A percentile compares a stretch with the other conserved stretches of the same genome.
phyloP scores from a whole-genome alignment of 2,888 invertebrate genomes.

The Colostygia pectinataria region DNA sequence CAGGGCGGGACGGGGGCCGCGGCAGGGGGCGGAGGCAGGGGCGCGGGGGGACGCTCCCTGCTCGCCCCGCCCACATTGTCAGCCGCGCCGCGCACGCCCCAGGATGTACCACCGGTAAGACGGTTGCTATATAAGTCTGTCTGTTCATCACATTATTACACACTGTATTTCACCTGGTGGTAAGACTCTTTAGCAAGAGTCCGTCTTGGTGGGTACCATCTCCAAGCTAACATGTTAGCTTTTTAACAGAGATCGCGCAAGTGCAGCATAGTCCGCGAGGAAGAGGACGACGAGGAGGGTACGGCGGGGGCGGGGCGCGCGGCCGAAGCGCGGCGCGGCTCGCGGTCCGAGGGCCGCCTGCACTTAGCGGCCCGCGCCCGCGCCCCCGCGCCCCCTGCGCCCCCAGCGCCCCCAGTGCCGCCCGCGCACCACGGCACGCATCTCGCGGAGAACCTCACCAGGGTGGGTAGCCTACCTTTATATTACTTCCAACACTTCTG shows the following conservation, averaged over 20 bases:
- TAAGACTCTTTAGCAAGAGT: no score
- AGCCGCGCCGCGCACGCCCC: slow-evolving; percentile 85
- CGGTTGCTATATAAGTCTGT: no score
- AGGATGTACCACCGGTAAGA: slow-evolving; percentile 85
- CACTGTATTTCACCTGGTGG: no score
- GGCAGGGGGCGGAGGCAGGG: slow-evolving; percentile 15
- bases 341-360: slow-evolving; percentile 90
- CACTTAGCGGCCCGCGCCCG: slow-evolving; percentile 87
- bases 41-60: slow-evolving; percentile 53
- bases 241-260: slow-evolving; percentile 90
- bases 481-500: no score
- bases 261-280: slow-evolving; percentile 96
- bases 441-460: slow-evolving; percentile 83
- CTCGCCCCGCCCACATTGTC: slow-evolving; percentile 65
- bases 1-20: slow-evolving; percentile 53
- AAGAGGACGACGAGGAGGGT: slow-evolving; percentile 94
- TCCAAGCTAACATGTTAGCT: no score
- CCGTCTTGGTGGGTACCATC: no score
- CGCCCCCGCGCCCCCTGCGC: slow-evolving; percentile 78
- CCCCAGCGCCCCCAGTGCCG: slow-evolving; percentile 77
- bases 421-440: slow-evolving; percentile 80
- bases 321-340: slow-evolving; percentile 84
- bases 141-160: no score
- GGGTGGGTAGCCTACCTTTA: slow-evolving; percentile 50
- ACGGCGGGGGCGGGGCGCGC: slow-evolving; percentile 77